Evolutionary conservation across 2,888 invertebrate genomes (phyloP), one percentile per base, ranked within the genome.

Genomic region (Amblyjoppa fuscipennis): DNA sequence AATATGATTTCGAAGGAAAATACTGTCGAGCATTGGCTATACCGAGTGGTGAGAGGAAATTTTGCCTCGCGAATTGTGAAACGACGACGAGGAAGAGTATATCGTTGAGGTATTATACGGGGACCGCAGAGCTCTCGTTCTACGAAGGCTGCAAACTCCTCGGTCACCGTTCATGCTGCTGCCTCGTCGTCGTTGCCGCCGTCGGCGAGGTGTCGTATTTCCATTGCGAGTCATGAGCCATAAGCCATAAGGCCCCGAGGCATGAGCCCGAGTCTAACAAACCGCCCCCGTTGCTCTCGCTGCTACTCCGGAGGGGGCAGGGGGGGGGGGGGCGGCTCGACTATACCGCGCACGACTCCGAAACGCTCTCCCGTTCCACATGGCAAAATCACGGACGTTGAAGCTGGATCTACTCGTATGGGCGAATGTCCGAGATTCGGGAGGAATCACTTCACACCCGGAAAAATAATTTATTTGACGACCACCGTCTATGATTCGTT

Each of bases 191-290:
- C 73, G 86, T 31, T 51, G 59, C 68, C 49, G 85, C 86, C 81
- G 84, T 70, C 71, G 81, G 84, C 86, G 56, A 81, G 83, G 82
- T 86, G 73, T 87, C 87, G 28, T 69, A 85, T 88, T 87, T 80
- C 86, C 78, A 85, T 81, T 25, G 79, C 73, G 84, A 71, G 78
- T 56, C 70, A 73, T 78, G 79, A 87, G 84, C 76, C 84, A 59
- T 77, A 53, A 85, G 78, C 78, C 79, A 75, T 71, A 76, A 79
- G 80, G 83, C 66, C 87, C 83, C 79, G 75, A 84, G 84, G 87
- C 86, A 87, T 83, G 76, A 81, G 51, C 61, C 69, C 56, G 41
- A 79, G 77, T 69, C 82, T 56, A 77, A 66, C 86, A 81, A 84
- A 82, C 75, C 70, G 70, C 80, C 83, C 80, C 78, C 85, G 59